phyloP scores from a whole-genome alignment of 2,797 vertebrate genomes.

The Cetoscarus ocellatus region DNA sequence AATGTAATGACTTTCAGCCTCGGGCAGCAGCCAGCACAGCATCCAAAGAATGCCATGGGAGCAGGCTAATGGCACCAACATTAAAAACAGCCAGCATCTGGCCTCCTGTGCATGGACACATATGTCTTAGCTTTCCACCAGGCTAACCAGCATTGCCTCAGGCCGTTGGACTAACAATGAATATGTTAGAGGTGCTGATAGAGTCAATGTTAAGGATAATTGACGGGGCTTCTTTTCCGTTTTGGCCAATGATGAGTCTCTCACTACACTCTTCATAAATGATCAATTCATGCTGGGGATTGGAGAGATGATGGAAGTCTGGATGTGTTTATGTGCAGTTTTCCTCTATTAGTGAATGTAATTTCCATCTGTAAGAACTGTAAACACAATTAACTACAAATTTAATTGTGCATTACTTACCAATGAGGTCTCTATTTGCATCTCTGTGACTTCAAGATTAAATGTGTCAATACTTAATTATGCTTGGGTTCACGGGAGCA shows the following conservation, averaged over 20 bases:
- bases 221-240: conserved; percentile 39
- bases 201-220: conserved; percentile 60
- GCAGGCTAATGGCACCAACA: conserved; percentile 72
- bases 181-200: conserved; percentile 63
- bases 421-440: conserved; percentile 26
- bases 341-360: conserved; percentile 37
- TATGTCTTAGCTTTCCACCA: conserved; percentile 62
- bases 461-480: conserved; percentile 37
- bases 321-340: conserved; percentile 56
- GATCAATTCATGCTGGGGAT: conserved; percentile 36
- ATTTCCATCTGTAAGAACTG: conserved; percentile 37
- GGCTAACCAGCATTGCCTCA: conserved; percentile 53
- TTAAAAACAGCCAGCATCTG: conserved; percentile 78
- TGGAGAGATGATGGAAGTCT: conserved; percentile 39
- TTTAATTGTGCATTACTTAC: conserved; percentile 25
- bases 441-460: conserved; percentile 30
- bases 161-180: conserved; percentile 65
- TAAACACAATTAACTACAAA: conserved; percentile 17
- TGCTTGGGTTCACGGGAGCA: conserved; percentile 41
- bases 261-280: conserved; percentile 46
- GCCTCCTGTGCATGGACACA: conserved; percentile 65
- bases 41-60: conserved; percentile 72
- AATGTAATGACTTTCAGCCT: conserved; percentile 73
- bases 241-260: conserved; percentile 49
- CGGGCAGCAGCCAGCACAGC: conserved; percentile 62